Evolutionary conservation across 2,113 vertebrate genomes (phyloP).

Genomic region (Thamnaconus septentrionalis): DNA sequence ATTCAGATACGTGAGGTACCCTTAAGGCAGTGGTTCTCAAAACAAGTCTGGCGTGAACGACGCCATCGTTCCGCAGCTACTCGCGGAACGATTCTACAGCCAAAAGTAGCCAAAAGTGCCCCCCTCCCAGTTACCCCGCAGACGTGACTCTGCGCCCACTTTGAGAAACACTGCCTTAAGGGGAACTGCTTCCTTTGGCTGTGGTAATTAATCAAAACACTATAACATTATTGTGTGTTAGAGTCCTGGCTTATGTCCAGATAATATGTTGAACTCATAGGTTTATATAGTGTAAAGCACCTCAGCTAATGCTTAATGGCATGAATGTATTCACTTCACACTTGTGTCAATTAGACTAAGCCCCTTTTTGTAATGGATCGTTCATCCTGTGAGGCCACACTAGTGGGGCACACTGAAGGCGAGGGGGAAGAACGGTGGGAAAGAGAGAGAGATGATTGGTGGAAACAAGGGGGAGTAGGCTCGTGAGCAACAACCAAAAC

Average conservation of each 20-base stretch:
- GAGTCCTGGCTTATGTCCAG: not conserved
- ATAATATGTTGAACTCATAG: not conserved
- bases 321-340: too few species aligned
- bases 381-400: slow-evolving; percentile 39
- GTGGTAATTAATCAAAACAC: slow-evolving; percentile 24
- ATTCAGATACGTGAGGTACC: slow-evolving; percentile 21
- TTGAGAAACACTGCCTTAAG: not conserved
- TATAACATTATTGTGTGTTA: not conserved
- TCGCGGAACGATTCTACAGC: too few species aligned
- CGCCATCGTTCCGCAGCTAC: too few species aligned
- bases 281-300: too few species aligned
- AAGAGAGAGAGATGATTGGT: slow-evolving; percentile 29
- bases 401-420: slow-evolving; percentile 24
- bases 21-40: too few species aligned
- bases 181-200: slow-evolving; percentile 22
- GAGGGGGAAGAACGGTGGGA: not conserved
- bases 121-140: too few species aligned
- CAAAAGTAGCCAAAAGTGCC: too few species aligned
- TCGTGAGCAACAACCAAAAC: slow-evolving; percentile 16
- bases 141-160: too few species aligned
- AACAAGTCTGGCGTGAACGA: too few species aligned
- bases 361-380: slow-evolving; percentile 22
- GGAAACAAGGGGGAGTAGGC: slow-evolving; percentile 32
- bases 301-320: too few species aligned
- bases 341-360: too few species aligned